phyloP scores from a whole-genome alignment of 2,113 vertebrate species.

The Polyodon spathula region DNA sequence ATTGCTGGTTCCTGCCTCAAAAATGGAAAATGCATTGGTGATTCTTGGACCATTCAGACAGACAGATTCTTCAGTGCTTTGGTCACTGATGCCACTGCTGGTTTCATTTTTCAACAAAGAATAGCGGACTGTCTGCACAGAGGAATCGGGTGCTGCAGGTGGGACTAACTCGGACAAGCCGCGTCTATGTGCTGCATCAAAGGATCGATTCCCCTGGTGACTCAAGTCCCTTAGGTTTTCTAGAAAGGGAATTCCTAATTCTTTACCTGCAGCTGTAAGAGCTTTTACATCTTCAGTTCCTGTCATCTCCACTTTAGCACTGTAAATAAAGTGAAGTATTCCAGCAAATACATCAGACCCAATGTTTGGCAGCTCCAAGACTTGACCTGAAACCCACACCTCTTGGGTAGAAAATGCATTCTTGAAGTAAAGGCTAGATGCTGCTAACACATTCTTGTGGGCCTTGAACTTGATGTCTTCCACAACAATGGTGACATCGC shows the following conservation, averaged over 20 bases:
- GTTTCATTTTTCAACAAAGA: slow-evolving; percentile 46
- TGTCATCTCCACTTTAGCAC: slow-evolving; percentile 73
- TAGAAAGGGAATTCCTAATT: slow-evolving; percentile 89
- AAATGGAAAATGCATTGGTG: slow-evolving; percentile 95
- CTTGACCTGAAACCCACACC: slow-evolving; percentile 73
- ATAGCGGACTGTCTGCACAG: slow-evolving; percentile 5
- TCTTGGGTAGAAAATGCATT: slow-evolving; percentile 76
- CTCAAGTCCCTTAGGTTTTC: slow-evolving; percentile 65
- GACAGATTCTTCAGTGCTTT: slow-evolving; percentile 68
- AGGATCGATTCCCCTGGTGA: slow-evolving; percentile 32
- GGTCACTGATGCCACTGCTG: slow-evolving; percentile 37
- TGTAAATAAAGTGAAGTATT: slow-evolving; percentile 95
- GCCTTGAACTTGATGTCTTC: slow-evolving; percentile 96
- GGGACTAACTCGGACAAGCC: slow-evolving; percentile 17
- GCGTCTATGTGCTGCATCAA: slow-evolving; percentile 16
- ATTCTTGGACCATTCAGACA: slow-evolving; percentile 80
- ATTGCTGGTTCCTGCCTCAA: slow-evolving; percentile 70
- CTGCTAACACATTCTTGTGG: slow-evolving; percentile 90
- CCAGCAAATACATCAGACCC: slow-evolving; percentile 93
- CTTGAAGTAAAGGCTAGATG: slow-evolving; percentile 89
- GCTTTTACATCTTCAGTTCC: slow-evolving; percentile 66
- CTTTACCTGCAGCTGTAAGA: slow-evolving; percentile 83
- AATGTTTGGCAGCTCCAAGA: slow-evolving; percentile 86
- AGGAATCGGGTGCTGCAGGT: slow-evolving; percentile 21
- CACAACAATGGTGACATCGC: slow-evolving; percentile 93